These are phyloP conservation scores for Clepsis dumicolana DNA, from an alignment of 2,888 invertebrate species.

Conservation along the genomic window DNA sequence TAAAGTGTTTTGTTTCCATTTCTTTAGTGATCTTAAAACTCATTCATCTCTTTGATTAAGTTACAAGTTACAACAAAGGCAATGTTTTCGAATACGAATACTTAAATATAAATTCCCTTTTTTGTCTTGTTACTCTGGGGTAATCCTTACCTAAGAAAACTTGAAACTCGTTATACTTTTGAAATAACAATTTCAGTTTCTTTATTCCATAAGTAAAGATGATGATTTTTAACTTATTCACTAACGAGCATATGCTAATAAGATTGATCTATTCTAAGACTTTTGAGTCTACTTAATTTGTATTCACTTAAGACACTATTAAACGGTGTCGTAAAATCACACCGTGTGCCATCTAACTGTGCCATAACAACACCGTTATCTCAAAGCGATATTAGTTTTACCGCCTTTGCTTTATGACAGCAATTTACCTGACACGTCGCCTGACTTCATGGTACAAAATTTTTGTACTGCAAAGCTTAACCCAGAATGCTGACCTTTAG, in stretches of 20 bases:
- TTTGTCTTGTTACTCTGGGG: background rate
- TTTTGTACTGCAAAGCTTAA: conserved; percentile 10
- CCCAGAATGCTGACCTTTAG: conserved; percentile 24
- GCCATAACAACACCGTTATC: conserved; percentile 32
- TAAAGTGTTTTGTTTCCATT: background rate
- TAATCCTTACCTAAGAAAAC: background rate
- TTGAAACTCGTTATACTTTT: no score
- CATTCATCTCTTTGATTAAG: background rate
- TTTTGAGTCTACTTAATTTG: background rate
- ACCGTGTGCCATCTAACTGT: conserved; percentile 17
- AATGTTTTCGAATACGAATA: background rate
- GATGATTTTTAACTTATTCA: background rate
- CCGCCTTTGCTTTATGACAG: conserved; percentile 25
- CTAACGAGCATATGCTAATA: background rate
- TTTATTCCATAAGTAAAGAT: no score
- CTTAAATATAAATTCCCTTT: background rate
- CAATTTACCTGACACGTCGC: conserved; percentile 33
- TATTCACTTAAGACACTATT: conserved; percentile 27
- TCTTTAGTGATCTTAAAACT: background rate
- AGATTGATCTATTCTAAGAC: background rate
- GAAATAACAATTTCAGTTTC: background rate
- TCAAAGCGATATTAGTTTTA: conserved; percentile 30
- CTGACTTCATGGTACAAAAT: conserved; percentile 9
- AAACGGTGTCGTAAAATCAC: conserved; percentile 21
- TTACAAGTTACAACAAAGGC: background rate